These are phyloP conservation scores for Mola mola DNA, from an alignment of 2,113 vertebrate genomes.

Conservation along the genomic window DNA sequence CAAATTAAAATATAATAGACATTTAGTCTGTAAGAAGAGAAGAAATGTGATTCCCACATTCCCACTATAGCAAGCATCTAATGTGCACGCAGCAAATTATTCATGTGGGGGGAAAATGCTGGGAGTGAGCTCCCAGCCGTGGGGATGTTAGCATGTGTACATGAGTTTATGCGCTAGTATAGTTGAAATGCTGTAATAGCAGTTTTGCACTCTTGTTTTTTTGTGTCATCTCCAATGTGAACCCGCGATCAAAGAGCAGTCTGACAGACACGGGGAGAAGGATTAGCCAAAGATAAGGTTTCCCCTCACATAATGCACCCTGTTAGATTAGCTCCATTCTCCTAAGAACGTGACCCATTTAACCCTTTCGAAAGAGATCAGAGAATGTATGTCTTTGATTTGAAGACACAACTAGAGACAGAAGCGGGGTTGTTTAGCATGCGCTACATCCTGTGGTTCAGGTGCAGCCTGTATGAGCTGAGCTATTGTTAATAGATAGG, in stretches of 20 bases:
- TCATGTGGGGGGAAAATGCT: conserved; percentile 30
- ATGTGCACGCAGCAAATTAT: conserved; percentile 13
- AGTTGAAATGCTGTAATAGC: not conserved
- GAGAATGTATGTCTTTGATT: too few relatives aligned
- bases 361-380: conserved; percentile 28
- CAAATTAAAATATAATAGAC: too few relatives aligned
- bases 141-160: not conserved
- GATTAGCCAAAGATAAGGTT: conserved; percentile 49
- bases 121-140: conserved; percentile 1
- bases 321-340: conserved; percentile 56
- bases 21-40: too few relatives aligned
- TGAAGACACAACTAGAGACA: too few relatives aligned
- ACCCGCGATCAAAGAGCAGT: conserved; percentile 32
- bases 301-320: conserved; percentile 54
- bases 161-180: not conserved
- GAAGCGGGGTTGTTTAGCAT: too few relatives aligned
- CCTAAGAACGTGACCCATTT: conserved; percentile 45
- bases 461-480: too few relatives aligned
- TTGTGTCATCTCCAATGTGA: conserved; percentile 19
- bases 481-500: too few relatives aligned
- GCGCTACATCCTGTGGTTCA: too few relatives aligned
- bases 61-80: not conserved
- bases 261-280: conserved; percentile 32
- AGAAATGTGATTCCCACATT: not conserved
- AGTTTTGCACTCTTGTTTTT: too few relatives aligned